Percentiles rank a stretch among this genome's conserved stretches.
These are phyloP conservation scores for Smittia aterrima DNA, from an alignment of 2,888 invertebrate genomes.

Conservation along the genomic window DNA sequence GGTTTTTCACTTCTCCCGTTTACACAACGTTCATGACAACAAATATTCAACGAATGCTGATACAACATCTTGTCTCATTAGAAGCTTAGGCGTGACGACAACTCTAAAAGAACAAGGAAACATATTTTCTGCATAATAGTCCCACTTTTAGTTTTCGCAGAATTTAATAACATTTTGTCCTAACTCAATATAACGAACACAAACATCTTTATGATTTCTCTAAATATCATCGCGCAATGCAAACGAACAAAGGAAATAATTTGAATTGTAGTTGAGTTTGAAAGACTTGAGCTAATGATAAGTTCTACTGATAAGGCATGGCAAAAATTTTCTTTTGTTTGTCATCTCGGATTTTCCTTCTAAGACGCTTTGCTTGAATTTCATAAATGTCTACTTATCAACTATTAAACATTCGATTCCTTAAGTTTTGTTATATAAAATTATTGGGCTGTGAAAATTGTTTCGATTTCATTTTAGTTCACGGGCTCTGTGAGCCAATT, in stretches of 20 bases:
- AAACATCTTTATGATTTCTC: too few species aligned
- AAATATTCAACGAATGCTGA: conserved; percentile 13
- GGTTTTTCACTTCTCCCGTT: neutral
- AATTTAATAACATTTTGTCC: neutral
- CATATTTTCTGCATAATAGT: neutral
- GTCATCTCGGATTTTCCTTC: neutral
- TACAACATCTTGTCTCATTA: conserved; percentile 1
- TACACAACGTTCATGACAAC: conserved; percentile 1
- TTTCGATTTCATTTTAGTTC: neutral
- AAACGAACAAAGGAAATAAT: neutral
- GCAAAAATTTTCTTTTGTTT: neutral
- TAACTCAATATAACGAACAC: too few species aligned
- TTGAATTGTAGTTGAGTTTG: neutral
- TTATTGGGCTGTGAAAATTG: conserved; percentile 10
- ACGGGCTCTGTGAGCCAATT: conserved; percentile 31
- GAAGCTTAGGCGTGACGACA: neutral
- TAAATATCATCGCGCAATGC: neutral
- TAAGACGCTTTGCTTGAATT: neutral
- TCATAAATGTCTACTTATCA: conserved; percentile 9
- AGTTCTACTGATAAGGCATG: conserved; percentile 16
- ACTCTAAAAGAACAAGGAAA: neutral
- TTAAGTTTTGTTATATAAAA: neutral
- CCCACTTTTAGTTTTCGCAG: neutral
- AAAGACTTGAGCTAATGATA: conserved; percentile 1
- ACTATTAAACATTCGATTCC: conserved; percentile 17